phyloP scores from a whole-genome alignment of 2,797 vertebrate species.

The Anomalospiza imberbis region DNA sequence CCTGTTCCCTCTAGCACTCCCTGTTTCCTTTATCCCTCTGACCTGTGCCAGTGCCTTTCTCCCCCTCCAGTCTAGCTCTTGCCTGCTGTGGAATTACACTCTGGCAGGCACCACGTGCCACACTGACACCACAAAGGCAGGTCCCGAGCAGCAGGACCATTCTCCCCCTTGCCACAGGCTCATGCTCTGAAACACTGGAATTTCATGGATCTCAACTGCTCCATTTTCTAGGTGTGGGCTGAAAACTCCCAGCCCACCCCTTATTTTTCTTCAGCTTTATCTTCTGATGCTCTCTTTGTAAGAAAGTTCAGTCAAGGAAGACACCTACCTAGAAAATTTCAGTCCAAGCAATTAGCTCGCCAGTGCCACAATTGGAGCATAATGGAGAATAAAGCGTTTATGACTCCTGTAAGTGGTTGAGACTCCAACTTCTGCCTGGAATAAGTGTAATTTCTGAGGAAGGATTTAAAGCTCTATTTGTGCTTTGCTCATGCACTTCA shows the following conservation, averaged over 20 bases:
- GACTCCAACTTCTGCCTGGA: background rate
- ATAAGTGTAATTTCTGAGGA: background rate
- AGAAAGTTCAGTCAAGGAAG: background rate
- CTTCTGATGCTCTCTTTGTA: background rate
- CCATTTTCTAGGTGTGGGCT: background rate
- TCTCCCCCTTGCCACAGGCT: background rate
- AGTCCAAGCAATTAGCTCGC: background rate
- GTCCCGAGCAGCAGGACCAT: rapidly evolving
- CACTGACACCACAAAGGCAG: background rate
- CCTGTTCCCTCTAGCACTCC: background rate
- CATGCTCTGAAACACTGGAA: background rate
- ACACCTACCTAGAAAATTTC: background rate
- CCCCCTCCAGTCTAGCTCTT: background rate
- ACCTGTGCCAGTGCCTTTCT: background rate
- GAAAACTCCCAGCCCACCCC: background rate
- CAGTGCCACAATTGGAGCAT: background rate
- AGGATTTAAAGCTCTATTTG: conserved; percentile 20
- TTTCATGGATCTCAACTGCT: background rate
- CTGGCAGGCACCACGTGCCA: rapidly evolving
- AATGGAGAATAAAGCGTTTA: background rate
- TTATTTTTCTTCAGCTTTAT: background rate
- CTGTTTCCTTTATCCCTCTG: background rate
- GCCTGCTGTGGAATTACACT: background rate
- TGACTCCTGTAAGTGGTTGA: background rate
- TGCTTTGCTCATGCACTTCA: background rate